A percentile compares a stretch with the other conserved stretches of the same genome.
Evolutionary conservation across 2,113 vertebrate genomes (phyloP).

Genomic region (Lonchura striata): DNA sequence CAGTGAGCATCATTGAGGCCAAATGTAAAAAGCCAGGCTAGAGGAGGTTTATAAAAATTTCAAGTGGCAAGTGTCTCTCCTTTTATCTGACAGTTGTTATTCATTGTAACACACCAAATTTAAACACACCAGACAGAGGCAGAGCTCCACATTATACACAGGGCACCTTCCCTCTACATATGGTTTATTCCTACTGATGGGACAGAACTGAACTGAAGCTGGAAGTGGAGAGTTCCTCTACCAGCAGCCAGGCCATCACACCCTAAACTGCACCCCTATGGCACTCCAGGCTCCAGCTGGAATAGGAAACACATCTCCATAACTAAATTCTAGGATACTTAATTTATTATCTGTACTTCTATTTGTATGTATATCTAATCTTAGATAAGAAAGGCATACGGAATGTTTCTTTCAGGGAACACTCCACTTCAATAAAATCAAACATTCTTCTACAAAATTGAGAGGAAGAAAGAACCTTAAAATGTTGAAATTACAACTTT

Average conservation of each 20-base stretch:
- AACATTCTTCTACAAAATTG: not conserved
- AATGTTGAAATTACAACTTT: not conserved
- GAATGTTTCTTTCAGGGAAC: not conserved
- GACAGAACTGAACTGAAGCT: not conserved
- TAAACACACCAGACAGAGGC: conserved; percentile 30
- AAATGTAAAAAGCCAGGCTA: conserved; percentile 65
- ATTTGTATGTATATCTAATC: not conserved
- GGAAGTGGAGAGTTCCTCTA: not conserved
- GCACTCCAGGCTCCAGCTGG: not conserved
- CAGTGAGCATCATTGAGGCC: conserved; percentile 60
- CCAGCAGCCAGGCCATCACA: not conserved
- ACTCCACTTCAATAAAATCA: not conserved
- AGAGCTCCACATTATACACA: not conserved
- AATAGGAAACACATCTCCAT: not conserved
- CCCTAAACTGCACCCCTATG: not conserved
- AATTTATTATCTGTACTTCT: not conserved
- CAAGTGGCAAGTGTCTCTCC: conserved; percentile 57
- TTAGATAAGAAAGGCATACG: not conserved
- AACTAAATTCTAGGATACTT: not conserved
- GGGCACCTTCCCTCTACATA: not conserved
- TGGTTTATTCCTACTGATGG: not conserved
- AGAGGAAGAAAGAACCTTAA: not conserved
- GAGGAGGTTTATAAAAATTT: conserved; percentile 65
- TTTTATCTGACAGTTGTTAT: conserved; percentile 71
- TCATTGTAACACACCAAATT: conserved; percentile 38